Percentiles rank a stretch among this genome's conserved stretches.
Conservation (phyloP, 2,797 vertebrate genomes). For the Stomatorhinus walkeri region DNA sequence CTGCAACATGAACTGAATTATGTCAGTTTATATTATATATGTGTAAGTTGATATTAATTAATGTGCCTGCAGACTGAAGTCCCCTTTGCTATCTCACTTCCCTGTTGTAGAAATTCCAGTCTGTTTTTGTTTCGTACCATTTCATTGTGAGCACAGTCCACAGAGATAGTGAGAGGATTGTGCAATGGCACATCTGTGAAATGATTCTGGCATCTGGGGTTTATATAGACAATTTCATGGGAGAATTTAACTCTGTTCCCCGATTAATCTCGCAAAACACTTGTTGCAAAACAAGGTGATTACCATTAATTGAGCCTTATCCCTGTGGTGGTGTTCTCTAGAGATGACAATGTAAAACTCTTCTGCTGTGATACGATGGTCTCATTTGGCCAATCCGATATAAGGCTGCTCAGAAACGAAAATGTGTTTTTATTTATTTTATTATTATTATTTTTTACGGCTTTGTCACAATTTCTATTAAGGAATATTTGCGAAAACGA, state of each 20-base stretch:
- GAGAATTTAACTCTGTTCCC: constrained; percentile 17
- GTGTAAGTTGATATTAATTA: constrained; percentile 61
- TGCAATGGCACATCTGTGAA: background rate
- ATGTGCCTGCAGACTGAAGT: constrained; percentile 43
- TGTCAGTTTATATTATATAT: constrained; percentile 46
- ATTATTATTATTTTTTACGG: background rate
- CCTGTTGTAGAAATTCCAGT: constrained; percentile 55
- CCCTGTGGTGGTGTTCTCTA: constrained; percentile 28
- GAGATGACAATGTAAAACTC: constrained; percentile 47
- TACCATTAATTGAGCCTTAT: constrained; percentile 33
- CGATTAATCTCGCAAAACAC: constrained; percentile 23
- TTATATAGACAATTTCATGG: constrained; percentile 44
- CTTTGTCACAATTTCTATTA: constrained; percentile 52
- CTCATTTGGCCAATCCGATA: background rate
- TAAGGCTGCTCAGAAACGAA: background rate
- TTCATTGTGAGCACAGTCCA: constrained; percentile 51
- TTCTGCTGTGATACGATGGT: constrained; percentile 5
- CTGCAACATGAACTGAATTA: constrained; percentile 53
- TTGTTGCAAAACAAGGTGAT: constrained; percentile 31
- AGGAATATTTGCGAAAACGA: constrained; percentile 59
- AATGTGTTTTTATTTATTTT: constrained; percentile 36
- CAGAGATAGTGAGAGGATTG: constrained; percentile 32
- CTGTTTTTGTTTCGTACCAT: constrained; percentile 57
- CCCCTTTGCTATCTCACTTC: constrained; percentile 37
- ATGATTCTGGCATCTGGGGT: constrained; percentile 17